These are phyloP conservation scores for Coenobita brevimanus DNA, from an alignment of 1,140 invertebrate species.

Conservation along the genomic window DNA sequence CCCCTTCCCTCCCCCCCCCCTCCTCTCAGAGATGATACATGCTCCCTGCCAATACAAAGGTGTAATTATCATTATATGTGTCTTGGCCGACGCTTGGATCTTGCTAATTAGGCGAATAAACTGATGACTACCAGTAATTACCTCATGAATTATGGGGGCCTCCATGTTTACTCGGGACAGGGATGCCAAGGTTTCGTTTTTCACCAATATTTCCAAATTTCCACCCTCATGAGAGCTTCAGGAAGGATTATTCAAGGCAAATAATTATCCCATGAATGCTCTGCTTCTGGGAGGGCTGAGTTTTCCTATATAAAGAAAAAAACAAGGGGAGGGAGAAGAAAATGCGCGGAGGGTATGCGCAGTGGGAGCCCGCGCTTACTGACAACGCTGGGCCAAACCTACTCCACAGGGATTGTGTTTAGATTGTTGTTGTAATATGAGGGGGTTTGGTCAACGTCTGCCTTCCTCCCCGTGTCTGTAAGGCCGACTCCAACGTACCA, in stretches of 20 bases:
- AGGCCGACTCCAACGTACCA: conserved; percentile 16
- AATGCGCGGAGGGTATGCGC: neutral
- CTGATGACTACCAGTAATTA: conserved; percentile 66
- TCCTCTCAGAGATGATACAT: conserved; percentile 54
- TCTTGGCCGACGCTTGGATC: conserved; percentile 67
- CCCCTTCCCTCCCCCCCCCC: too few relatives aligned
- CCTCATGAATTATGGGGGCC: conserved; percentile 65
- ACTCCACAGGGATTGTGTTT: conserved; percentile 62
- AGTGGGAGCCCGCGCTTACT: neutral
- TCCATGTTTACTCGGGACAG: conserved; percentile 61
- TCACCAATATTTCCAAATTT: neutral
- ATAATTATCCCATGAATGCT: too few relatives aligned
- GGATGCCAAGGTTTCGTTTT: conserved; percentile 54
- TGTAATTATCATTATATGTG: conserved; percentile 67
- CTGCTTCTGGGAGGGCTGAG: neutral
- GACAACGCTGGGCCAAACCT: conserved; percentile 64
- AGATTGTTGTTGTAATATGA: conserved; percentile 65
- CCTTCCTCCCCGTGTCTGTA: conserved; percentile 6
- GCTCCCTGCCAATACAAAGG: conserved; percentile 60
- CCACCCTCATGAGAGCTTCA: too few relatives aligned
- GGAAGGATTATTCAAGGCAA: too few relatives aligned
- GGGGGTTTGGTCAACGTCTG: conserved; percentile 9
- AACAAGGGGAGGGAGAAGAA: neutral
- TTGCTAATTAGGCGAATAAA: conserved; percentile 67
- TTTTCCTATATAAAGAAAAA: neutral